A percentile compares a stretch with the other conserved stretches of the same genome.
Conservation (phyloP, 37 sponge, comb jelly and placozoan genomes). For the Ianthella basta region DNA sequence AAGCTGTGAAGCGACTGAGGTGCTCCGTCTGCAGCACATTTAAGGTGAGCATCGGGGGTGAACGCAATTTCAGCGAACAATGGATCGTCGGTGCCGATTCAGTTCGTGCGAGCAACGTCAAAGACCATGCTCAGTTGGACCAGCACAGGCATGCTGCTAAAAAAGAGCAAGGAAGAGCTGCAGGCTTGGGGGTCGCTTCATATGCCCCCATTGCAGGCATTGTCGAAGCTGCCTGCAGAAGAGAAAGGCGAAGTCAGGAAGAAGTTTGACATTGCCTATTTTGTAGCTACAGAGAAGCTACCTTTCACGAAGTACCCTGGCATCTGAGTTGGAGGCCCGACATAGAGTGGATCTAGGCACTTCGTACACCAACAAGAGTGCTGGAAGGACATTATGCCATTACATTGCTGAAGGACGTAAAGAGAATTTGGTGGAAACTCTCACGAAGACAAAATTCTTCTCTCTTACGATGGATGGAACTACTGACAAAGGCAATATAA, state of each 20-base stretch:
- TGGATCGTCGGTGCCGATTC: constrained; percentile 68
- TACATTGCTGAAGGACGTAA: constrained; percentile 47
- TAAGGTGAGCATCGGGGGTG: constrained; percentile 29
- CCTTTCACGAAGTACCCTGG: constrained; percentile 29
- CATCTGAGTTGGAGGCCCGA: constrained; percentile 31
- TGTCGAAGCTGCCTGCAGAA: constrained; percentile 41
- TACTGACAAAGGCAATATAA: constrained; percentile 53
- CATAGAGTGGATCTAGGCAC: constrained; percentile 52
- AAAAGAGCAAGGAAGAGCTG: constrained; percentile 37
- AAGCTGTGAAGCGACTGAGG: constrained; percentile 36
- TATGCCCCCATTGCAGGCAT: constrained; percentile 54
- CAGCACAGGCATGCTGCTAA: constrained; percentile 61
- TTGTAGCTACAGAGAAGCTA: constrained; percentile 34
- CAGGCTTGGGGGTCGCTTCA: not conserved
- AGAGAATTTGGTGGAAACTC: constrained; percentile 5
- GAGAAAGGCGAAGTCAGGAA: constrained; percentile 32
- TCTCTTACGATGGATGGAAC: constrained; percentile 58
- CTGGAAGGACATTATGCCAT: constrained; percentile 37
- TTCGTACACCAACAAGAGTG: constrained; percentile 32
- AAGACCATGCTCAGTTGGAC: constrained; percentile 56
- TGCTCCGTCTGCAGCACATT: constrained; percentile 54
- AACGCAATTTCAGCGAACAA: constrained; percentile 49
- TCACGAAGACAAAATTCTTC: constrained; percentile 51
- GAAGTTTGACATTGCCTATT: constrained; percentile 42
- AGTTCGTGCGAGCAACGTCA: constrained; percentile 67